Evolutionary conservation across 2,888 invertebrate species (phyloP), one percentile per base, ranked within the genome.

Genomic region (Empis livida): DNA sequence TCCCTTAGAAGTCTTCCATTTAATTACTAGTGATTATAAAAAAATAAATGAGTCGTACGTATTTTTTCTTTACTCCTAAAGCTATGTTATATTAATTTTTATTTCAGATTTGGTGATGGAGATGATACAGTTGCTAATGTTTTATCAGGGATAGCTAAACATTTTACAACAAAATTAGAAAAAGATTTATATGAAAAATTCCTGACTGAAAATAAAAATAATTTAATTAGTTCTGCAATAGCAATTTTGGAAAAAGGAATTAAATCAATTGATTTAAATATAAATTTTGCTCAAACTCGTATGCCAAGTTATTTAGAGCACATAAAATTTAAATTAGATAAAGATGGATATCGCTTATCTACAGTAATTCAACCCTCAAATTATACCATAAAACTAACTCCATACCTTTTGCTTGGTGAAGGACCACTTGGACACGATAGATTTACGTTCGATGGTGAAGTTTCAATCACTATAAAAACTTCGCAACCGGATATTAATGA

Each of bases 331-430:
- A 27, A 27, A 27, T 27, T 27, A 27, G 9, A 27, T 27, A 27
- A 27, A 27, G 9, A 27, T 5, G 55, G 63, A 2, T 68, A 64
- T 41, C 59, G 66, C 23, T 51, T 68, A 13, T 52, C 59, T 6
- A 31, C 42, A 3, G 64, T 59, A 1, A 69, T 79, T 1, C 49
- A 47, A 2, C 82, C 82, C 0, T 56, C 53, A 0, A 62, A 63
- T n/a, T 84, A 82, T 53, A 64, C 69, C 23, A 65, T 82, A 0
- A 55, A 64, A 0, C 55, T 82, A 6, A 66, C 63, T 1, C 78
- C 78, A 1, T 70, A 74, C 52, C 68, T 79, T 4, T 62, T 71
- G 17, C 55, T 53, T 11, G 48, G 13, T 38, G 62, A 64, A 51
- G 51, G 23, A 27, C 23, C 23, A 51, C 1, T 44, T n/a, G 4